Percentiles rank a stretch among this genome's conserved stretches.
phyloP scores from a whole-genome alignment of 2,888 invertebrate genomes.

The Acholoe squamosa region DNA sequence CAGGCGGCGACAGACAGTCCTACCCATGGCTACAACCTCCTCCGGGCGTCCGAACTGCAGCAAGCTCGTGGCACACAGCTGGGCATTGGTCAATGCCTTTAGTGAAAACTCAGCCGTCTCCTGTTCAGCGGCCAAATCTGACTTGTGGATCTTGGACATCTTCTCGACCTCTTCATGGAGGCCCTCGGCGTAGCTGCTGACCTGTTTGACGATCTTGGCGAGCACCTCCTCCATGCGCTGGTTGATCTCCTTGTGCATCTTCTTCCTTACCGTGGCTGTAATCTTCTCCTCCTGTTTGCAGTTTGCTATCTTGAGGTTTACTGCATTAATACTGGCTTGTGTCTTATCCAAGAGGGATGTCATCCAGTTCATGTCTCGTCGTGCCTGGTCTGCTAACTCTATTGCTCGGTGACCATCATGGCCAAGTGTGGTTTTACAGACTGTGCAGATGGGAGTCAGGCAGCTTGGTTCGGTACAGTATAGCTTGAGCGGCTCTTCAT shows the following conservation, averaged over 20 bases:
- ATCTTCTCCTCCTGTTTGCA: slow-evolving; percentile 70
- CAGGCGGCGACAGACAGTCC: slow-evolving; percentile 66
- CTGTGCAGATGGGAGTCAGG: slow-evolving; percentile 71
- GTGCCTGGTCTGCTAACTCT: slow-evolving; percentile 70
- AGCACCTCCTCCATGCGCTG: slow-evolving; percentile 70
- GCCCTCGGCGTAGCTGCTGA: slow-evolving; percentile 70
- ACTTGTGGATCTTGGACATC: slow-evolving; percentile 70
- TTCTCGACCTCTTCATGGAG: slow-evolving; percentile 71
- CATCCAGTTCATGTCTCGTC: slow-evolving; percentile 66
- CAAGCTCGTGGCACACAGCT: slow-evolving; percentile 69
- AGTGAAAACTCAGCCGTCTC: slow-evolving; percentile 67
- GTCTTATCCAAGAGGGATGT: slow-evolving; percentile 64
- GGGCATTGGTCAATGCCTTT: slow-evolving; percentile 68
- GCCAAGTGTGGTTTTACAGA: slow-evolving; percentile 71
- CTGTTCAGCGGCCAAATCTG: slow-evolving; percentile 66
- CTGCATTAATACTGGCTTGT: slow-evolving; percentile 67
- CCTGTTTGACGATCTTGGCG: slow-evolving; percentile 67
- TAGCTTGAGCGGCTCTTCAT: slow-evolving; percentile 70
- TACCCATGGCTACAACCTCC: slow-evolving; percentile 72
- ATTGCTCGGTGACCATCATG: slow-evolving; percentile 71
- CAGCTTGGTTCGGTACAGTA: slow-evolving; percentile 71
- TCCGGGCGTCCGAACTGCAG: slow-evolving; percentile 71
- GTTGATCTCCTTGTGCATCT: slow-evolving; percentile 71
- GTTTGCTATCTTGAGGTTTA: slow-evolving; percentile 69
- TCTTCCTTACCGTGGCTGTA: slow-evolving; percentile 68